Evolutionary conservation across 2,113 vertebrate species (phyloP), one percentile per base, ranked within the genome.

Genomic region (Lampris incognitus): DNA sequence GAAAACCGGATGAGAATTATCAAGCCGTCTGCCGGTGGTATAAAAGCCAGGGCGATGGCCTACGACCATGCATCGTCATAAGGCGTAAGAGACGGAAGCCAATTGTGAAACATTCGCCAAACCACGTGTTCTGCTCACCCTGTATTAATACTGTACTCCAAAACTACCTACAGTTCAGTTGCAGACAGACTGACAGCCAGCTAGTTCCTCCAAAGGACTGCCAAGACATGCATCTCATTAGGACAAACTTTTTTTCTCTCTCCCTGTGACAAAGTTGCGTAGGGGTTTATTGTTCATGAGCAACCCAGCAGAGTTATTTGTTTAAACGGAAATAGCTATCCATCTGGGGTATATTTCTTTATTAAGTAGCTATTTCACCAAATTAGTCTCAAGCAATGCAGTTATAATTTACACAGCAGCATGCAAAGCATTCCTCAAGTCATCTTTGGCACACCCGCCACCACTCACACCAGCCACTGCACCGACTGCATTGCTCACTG

Each of bases 1-100:
- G 63, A 78, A 64, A 79, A 69, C 69, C 69, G 71, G 85, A 79
- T 83, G 87, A 91, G 76, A 92, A 79, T 54, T 78, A 78, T 84
- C 87, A 78, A 76, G 74, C 55, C 44, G 80, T 58, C 55, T 13
- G 69, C 49, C 61, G 79, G 84, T 76, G 71, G 83, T 90, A 92
- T 94, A 92, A 94, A 87, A 92, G 83, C 89, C 76, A 71, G 88
- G 90, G 92, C 87, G 89, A 91, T 81, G 90, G 90, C 90, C 88
- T 90, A 46, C 67, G 72, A 52, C 77, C 74, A 55, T 41, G 86
- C 82, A 59, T 60, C 83, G 86, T 94, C 93, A 94, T 65, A 87
- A 85, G 87, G 92, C 87, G 85, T 84, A 84, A 87, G 66, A 67
- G 54, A 61, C 76, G 69, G 41, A 87, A 88, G 88, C 93, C 94